A percentile compares a stretch with the other conserved stretches of the same genome.
These are phyloP conservation scores for Athrips mouffetella DNA, from an alignment of 2,888 invertebrate species.

Conservation along the genomic window DNA sequence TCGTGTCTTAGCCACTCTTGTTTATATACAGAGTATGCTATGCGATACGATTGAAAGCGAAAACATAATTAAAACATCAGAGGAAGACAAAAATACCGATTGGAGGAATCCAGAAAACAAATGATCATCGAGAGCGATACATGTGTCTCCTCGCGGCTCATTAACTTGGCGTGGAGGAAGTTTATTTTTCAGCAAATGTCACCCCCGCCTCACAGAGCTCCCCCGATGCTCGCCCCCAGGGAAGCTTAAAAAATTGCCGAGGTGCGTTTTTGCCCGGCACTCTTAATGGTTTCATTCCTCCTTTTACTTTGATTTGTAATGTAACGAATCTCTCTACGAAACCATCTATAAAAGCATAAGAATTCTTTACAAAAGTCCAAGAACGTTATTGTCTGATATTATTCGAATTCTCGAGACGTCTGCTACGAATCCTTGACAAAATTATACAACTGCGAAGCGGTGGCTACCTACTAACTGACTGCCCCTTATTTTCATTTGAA, in stretches of 20 bases:
- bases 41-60: too few species aligned
- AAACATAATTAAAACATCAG: too few species aligned
- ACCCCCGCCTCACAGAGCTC: neutral
- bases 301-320: neutral
- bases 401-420: neutral
- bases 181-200: constrained; percentile 10
- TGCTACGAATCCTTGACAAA: too few species aligned
- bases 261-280: neutral
- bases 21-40: too few species aligned
- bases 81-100: neutral
- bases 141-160: constrained; percentile 16
- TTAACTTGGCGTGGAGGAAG: constrained; percentile 6
- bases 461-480: too few species aligned
- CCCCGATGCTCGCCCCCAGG: neutral
- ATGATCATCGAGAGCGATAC: constrained; percentile 14
- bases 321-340: neutral
- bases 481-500: too few species aligned
- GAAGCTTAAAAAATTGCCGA: neutral
- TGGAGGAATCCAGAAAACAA: constrained; percentile 2
- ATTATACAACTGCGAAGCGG: too few species aligned
- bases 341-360: neutral
- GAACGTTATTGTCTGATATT: too few species aligned
- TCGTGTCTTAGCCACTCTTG: too few species aligned
- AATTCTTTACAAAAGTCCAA: neutral
- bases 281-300: neutral